These are phyloP conservation scores for Lasioglossum pauxillum DNA, from an alignment of 2,888 invertebrate genomes.

Conservation along the genomic window DNA sequence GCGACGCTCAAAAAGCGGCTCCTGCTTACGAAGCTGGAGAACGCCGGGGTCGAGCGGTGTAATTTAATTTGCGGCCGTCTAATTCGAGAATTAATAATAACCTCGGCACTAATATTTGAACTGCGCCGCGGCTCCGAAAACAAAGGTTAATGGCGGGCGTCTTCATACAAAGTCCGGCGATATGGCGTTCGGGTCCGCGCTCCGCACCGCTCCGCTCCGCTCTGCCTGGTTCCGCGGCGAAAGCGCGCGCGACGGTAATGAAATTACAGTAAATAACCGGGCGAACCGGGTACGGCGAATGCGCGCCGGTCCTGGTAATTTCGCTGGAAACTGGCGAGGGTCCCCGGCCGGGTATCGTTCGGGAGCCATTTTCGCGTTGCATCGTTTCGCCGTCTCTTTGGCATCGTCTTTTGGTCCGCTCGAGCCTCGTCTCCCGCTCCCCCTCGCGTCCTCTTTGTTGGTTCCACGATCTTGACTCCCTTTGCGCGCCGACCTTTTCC, in stretches of 20 bases:
- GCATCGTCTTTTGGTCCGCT: conserved; percentile 70
- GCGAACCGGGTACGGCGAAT: conserved; percentile 10
- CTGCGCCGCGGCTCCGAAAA: conserved; percentile 36
- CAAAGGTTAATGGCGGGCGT: conserved; percentile 68
- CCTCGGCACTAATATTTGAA: conserved; percentile 53
- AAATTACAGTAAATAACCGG: conserved; percentile 69
- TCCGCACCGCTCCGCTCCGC: neutral
- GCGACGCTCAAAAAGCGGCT: conserved; percentile 7
- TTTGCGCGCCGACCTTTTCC: conserved; percentile 28
- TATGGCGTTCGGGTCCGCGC: conserved; percentile 19
- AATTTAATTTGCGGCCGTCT: conserved; percentile 47
- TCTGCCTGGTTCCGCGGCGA: conserved; percentile 14
- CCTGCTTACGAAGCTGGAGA: neutral
- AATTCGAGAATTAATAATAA: conserved; percentile 63
- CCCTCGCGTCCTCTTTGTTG: neutral
- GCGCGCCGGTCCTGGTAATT: conserved; percentile 62
- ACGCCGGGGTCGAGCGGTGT: neutral
- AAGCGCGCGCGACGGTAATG: conserved; percentile 58
- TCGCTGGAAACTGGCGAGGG: conserved; percentile 71
- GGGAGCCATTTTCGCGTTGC: conserved; percentile 74
- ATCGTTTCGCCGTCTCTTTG: conserved; percentile 74
- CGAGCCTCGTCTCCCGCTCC: neutral
- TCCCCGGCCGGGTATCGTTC: conserved; percentile 69
- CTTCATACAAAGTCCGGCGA: conserved; percentile 60
- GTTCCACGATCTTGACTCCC: conserved; percentile 47